Base-by-base conservation (phyloP, 2,797 vertebrate species). In the Tokudaia tokunoshimensis region DNA sequence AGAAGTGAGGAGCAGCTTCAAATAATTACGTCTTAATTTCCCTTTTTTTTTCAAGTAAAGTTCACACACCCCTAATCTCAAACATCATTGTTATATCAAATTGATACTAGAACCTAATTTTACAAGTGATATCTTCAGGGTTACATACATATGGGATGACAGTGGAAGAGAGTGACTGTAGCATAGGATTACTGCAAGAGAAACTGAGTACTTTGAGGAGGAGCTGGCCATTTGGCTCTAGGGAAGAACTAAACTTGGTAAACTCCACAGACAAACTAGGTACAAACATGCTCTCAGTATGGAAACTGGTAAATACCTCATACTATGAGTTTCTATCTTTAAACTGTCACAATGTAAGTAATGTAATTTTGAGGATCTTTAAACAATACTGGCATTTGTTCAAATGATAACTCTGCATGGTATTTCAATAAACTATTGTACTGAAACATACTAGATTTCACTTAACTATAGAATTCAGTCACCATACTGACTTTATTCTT, bases 371-470 rank as follows among this genome's bases (percentile, higher is more conserved):
- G 57, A 55, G 12, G 72, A 15, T 74, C 34, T 79, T 63, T 41
- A 72, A 50, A 83, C 1, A 61, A n/a, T 78, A 93, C 1, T 37
- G 31, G 52, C 5, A 52, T 17, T 61, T 91, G 44, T 31, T 93
- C 15, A 96, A 87, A 92, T 20, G 61, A 9, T 41, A 79, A 19
- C 9, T 65, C 15, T n/a, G 9, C 2, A 75, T 1, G 24, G 61
- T 41, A 86, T 80, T 94, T 95, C n/a, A 92, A 74, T 96, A 94
- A 94, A n/a, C 9, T 72, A 20, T 91, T 78, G 14, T n/a, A 78
- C 57, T 89, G 55, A 88, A 94, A 94, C 59, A 81, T 19, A 59
- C 86, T 80, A 86, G 10, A 94, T 92, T 91, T 94, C 78, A 96
- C 63, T 89, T 87, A 87, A 65, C 93, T 91, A 84, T 19, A 78